Evolutionary conservation across 1,140 invertebrate species (phyloP), one percentile per base, ranked within the genome.

Genomic region (Rhagoletis pomonella): DNA sequence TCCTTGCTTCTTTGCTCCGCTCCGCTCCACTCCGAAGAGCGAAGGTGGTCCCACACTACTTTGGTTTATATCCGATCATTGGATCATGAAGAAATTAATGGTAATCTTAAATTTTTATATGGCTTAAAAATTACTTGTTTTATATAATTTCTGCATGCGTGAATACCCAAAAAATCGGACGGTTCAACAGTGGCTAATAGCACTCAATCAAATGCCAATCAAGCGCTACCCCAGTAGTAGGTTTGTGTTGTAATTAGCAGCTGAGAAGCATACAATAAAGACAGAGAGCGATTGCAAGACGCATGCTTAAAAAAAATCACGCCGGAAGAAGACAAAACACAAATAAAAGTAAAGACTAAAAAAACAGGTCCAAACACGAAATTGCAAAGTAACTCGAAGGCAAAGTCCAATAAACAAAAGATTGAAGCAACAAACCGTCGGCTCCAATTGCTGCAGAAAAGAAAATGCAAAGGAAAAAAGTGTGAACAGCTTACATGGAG

Each of bases 351-450:
- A 55, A 50, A 81, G 47, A 29, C 5, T 3, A 17, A 81, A 62
- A 14, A 62, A 62, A 4, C 60, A 62, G 17, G 60, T 62, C 60
- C 5, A 62, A 62, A 62, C 9, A 62, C 60, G 17, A 62, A 62
- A 29, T 29, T 29, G 29, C 29, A 29, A 81, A 81, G 5, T 55
- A 55, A 81, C n/a, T 55, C 47, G 29, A 58, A 58, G 47, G n/a
- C 73, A 81, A 81, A 81, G 73, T 81, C 44, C 73, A 55, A 29
- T 3, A 50, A 77, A 77, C 69, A 77, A 17, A 77, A 77, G 69
- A 77, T 10, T 50, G 47, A n/a, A 29, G 17, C 73, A 50, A n/a
- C 47, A 81, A 81, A 55, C n/a, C 73, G 42, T 55, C 14, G 73
- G 19, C 44, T 81, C 55, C 44, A 47, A 58, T 17, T 55, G 44